Base-by-base conservation (phyloP, 2,113 vertebrate species). In the Lycocorax pyrrhopterus region DNA sequence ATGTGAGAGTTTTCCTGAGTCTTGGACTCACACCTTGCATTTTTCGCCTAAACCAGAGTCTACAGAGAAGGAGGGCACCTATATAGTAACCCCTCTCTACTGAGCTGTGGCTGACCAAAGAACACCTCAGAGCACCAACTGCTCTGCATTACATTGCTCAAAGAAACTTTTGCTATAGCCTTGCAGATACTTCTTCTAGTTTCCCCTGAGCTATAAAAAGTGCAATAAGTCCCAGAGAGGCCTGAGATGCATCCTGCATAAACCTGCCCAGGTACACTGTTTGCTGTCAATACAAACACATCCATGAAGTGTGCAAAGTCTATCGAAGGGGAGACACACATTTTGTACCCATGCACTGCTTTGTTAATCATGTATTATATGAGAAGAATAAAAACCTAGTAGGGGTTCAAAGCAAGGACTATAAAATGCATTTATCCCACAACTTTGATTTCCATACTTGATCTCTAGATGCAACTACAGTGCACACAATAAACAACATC, bases 231-330 rank as follows among this genome's bases (percentile, higher is more conserved):
- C 14, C 23, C 51, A 35, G 51, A 35, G 51, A 82, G 56, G 55
- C 41, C 56, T 35, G 20, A 32, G 26, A 41, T 22, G 26, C 16
- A 43, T 7, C 20, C 77, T 56, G 64, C 13, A 10, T 6, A 59
- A 55, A 43, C 10, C 76, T 69, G 73, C 27, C 51, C 4, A 3
- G n/a, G 51, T 32, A 32, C 44, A 32, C 13, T 0, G 0, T 13
- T 27, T 44, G 59, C 44, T 66, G 59, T 81, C 9, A 35, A 25
- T 10, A 60, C 13, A 56, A 74, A 53, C 39, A 39, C 1, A 4
- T 2, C 27, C 64, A 41, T 2, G 16, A 58, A 32, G 41, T 1
- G 4, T 41, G 10, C 23, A 4, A 66, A 47, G 43, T 16, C 22
- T 32, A 16, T 53, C 68, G 21, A 71, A n/a, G 52, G 22, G 35